phyloP scores from a whole-genome alignment of 2,113 vertebrate species.

The Tapirus terrestris region DNA sequence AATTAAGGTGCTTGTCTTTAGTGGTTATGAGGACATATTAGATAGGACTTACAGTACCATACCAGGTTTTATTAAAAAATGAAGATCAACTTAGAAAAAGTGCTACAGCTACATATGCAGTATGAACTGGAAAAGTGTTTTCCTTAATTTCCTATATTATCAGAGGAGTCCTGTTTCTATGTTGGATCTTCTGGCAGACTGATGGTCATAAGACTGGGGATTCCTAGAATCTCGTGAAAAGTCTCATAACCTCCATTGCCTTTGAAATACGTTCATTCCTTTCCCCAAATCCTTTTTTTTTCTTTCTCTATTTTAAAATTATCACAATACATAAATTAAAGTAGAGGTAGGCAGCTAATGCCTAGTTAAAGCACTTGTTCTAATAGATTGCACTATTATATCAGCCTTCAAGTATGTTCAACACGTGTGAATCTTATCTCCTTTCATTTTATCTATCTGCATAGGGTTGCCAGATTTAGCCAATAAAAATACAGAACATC shows the following conservation, averaged over 20 bases:
- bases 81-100: constrained; percentile 14
- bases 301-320: background rate
- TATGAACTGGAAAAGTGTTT: background rate
- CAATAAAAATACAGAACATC: background rate
- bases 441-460: background rate
- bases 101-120: background rate
- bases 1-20: background rate
- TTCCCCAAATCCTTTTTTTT: background rate
- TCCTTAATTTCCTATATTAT: background rate
- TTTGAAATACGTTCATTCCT: background rate
- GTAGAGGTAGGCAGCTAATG: background rate
- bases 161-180: background rate
- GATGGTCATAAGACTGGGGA: background rate
- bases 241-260: background rate
- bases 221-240: background rate
- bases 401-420: background rate
- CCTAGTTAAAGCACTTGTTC: background rate
- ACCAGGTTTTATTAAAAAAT: background rate
- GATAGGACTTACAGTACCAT: background rate
- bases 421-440: background rate
- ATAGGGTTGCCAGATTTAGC: background rate
- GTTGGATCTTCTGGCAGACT: background rate
- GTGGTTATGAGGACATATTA: background rate
- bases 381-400: background rate
- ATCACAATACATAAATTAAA: background rate